A percentile compares a stretch with the other conserved stretches of the same genome.
Conservation (phyloP, 2,113 vertebrate species). For the Potamarius usumacintae region DNA sequence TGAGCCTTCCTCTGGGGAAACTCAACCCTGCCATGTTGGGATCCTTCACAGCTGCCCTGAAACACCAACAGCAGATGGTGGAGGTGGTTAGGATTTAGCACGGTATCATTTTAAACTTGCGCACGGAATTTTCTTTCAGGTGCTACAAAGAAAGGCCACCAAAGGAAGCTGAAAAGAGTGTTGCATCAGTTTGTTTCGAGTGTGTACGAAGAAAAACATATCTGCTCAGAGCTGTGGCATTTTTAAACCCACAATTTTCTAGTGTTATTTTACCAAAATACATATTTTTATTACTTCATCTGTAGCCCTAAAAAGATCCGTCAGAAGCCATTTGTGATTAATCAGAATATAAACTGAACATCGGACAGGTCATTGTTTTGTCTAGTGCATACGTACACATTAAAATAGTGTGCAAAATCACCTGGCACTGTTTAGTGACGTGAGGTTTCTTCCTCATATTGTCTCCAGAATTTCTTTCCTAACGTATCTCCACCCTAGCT, state of each 20-base stretch:
- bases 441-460: background rate
- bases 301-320: background rate
- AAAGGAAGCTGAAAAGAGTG: constrained; percentile 7
- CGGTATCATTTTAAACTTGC: constrained; percentile 56
- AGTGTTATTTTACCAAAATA: background rate
- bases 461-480: background rate
- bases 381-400: background rate
- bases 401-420: background rate
- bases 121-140: constrained; percentile 43
- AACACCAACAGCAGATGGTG: constrained; percentile 63
- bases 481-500: background rate
- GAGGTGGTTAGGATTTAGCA: constrained; percentile 55
- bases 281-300: background rate
- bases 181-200: constrained; percentile 18
- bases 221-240: background rate
- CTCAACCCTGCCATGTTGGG: constrained; percentile 53
- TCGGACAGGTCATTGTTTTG: background rate
- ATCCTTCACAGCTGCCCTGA: constrained; percentile 61
- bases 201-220: background rate
- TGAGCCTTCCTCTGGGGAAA: constrained; percentile 53
- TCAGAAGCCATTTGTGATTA: background rate
- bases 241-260: background rate
- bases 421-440: background rate
- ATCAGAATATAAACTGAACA: background rate
- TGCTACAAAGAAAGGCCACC: background rate